Conservation (phyloP, 1,140 invertebrate genomes). For the Capitella teleta region DNA sequence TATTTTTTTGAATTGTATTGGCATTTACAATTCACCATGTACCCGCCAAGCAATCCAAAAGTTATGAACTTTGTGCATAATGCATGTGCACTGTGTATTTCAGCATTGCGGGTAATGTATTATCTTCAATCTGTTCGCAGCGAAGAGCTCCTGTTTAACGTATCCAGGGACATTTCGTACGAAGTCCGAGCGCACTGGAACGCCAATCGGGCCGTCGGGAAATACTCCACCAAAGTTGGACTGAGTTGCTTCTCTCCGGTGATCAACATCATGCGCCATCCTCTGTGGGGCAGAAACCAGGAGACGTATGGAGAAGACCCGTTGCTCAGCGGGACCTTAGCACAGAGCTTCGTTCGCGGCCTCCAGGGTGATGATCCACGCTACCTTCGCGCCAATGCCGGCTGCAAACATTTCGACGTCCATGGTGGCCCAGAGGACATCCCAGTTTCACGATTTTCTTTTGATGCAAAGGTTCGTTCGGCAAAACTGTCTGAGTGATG, state of each 20-base stretch:
- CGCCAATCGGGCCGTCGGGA: background rate
- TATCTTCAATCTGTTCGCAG: too few species aligned
- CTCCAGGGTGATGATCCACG: slow-evolving; percentile 28
- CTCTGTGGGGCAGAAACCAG: slow-evolving; percentile 13
- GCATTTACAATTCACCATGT: too few species aligned
- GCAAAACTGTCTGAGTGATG: too few species aligned
- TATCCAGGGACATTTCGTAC: slow-evolving; percentile 26
- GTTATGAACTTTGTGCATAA: too few species aligned
- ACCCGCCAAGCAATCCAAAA: too few species aligned
- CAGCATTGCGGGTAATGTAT: too few species aligned
- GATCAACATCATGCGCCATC: slow-evolving; percentile 14
- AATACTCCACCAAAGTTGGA: background rate
- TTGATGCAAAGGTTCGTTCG: slow-evolving; percentile 30
- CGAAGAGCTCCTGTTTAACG: slow-evolving; percentile 17
- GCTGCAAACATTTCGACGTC: slow-evolving; percentile 36
- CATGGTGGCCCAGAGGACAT: slow-evolving; percentile 35
- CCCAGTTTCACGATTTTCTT: slow-evolving; percentile 23
- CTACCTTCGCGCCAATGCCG: slow-evolving; percentile 24
- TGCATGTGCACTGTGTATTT: too few species aligned
- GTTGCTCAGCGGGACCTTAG: slow-evolving; percentile 22
- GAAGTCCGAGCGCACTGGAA: slow-evolving; percentile 14
- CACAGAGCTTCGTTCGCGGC: slow-evolving; percentile 23
- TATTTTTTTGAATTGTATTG: too few species aligned
- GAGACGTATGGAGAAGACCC: slow-evolving; percentile 42
- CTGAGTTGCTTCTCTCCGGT: slow-evolving; percentile 13